Conservation (phyloP, 2,888 invertebrate genomes). For the Hirtodrosophila histrioides region DNA sequence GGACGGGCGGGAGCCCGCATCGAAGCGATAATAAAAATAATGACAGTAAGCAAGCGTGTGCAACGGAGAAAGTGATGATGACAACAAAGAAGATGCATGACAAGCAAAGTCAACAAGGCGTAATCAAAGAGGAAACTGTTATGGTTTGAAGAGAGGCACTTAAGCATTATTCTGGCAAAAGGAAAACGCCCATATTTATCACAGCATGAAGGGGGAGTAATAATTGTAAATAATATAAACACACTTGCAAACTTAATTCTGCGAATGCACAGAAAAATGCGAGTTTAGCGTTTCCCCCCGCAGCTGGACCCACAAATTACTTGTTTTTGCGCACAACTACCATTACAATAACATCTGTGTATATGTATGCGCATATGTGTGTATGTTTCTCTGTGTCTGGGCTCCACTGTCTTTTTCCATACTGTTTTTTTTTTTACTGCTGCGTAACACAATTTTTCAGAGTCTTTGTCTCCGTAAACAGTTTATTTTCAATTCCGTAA, state of each 20-base stretch:
- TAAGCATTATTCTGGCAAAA: neutral
- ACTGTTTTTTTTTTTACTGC: conserved; percentile 46
- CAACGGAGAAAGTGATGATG: conserved; percentile 58
- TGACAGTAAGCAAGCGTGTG: conserved; percentile 34
- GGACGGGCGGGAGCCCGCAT: conserved; percentile 49
- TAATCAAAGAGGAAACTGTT: conserved; percentile 14
- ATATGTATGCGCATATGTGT: conserved; percentile 18
- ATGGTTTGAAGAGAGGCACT: conserved; percentile 11
- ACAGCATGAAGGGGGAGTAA: conserved; percentile 7
- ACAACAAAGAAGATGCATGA: conserved; percentile 32
- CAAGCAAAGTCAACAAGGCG: conserved; percentile 25
- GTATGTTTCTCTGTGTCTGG: conserved; percentile 55
- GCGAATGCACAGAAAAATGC: conserved; percentile 23
- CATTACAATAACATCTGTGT: conserved; percentile 43
- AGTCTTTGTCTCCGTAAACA: neutral
- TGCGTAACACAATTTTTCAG: conserved; percentile 64
- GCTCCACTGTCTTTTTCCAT: conserved; percentile 70
- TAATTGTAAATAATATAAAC: conserved; percentile 26
- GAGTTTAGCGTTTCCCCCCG: conserved; percentile 13
- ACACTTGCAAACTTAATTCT: conserved; percentile 14
- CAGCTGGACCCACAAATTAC: conserved; percentile 45
- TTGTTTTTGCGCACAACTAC: conserved; percentile 68
- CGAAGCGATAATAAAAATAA: conserved; percentile 53
- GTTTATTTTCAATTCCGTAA: neutral
- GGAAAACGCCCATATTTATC: conserved; percentile 54